Evolutionary conservation across 2,113 vertebrate genomes (phyloP).

Genomic region (Carlito syrichta): DNA sequence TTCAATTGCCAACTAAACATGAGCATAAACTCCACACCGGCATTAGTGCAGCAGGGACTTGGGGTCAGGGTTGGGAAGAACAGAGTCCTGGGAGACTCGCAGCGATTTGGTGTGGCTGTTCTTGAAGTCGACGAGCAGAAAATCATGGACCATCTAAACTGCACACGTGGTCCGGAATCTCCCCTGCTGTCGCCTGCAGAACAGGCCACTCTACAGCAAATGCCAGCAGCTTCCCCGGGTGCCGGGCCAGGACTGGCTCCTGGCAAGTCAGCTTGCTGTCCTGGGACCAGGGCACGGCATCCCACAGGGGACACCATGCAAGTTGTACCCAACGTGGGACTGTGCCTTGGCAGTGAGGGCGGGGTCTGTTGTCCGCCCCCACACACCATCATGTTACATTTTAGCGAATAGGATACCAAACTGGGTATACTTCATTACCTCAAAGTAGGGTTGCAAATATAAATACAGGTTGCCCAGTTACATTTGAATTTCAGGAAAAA

Average conservation of each 20-base stretch:
- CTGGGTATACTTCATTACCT: background rate
- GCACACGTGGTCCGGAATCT: background rate
- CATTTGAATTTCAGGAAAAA: background rate
- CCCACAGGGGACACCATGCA: background rate
- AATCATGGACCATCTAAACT: background rate
- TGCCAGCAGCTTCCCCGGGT: background rate
- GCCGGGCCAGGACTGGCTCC: background rate
- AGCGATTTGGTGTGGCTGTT: background rate
- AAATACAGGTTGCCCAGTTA: background rate
- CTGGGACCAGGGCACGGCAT: background rate
- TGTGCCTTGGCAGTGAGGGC: background rate
- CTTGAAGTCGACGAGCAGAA: background rate
- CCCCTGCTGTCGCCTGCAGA: background rate
- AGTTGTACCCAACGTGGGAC: background rate
- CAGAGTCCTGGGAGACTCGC: background rate
- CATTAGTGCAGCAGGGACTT: background rate
- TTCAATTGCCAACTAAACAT: background rate
- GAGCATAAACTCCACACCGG: background rate
- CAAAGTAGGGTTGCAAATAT: background rate
- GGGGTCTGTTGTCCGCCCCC: too few species aligned
- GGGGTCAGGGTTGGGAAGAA: background rate
- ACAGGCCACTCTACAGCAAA: background rate
- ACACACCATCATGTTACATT: background rate
- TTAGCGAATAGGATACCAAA: background rate
- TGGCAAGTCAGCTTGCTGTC: background rate